Base-by-base conservation (phyloP, 1,140 invertebrate genomes). In the Oreohelix idahoensis region DNA sequence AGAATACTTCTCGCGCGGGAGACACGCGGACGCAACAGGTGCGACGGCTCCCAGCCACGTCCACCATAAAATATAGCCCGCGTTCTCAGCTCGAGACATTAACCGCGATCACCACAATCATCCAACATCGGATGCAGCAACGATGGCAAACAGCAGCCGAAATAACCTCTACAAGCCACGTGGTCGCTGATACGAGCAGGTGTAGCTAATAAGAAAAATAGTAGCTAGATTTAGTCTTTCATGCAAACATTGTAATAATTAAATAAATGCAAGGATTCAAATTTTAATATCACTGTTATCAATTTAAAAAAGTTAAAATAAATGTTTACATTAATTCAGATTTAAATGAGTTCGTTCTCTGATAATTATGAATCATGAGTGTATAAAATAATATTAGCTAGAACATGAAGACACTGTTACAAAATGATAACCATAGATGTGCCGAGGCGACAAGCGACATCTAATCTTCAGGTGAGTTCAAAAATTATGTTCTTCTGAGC, bases 21-120 rank as follows among this genome's bases (percentile, higher is more conserved):
- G 51, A 63, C 35, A 78, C 49, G 51, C 63, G 17, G 76, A 63
- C 32, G 51, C 53, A 58, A 78, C 51, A 58, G 49, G 76, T 66
- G 63, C 20, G 63, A 66, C 63, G 32, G 17, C 63, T 66, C 63
- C 63, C 63, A 66, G 63, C 63, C 29, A 66, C 63, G 63, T 66
- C n/a, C 29, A 32, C 29, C 63, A 35, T 66, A 58, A 78, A 29
- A 58, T 58, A 36, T n/a, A 58, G 49, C 51, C 32, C 36, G 38
- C 36, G 29, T 2, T 63, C 38, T 36, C 36, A 26, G 10, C 36
- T 17, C 51, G 8, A 78, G 39, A 78, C 63, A 53, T 29, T 63
- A 29, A 23, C 75, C 42, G 36, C 45, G 8, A 26, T 77, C 53
- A 35, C 36, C 20, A 45, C 45, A n/a, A n/a, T n/a, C n/a, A n/a